Conservation (phyloP, 37 sponge, comb jelly and placozoan species). For the Halichondria panicea region DNA sequence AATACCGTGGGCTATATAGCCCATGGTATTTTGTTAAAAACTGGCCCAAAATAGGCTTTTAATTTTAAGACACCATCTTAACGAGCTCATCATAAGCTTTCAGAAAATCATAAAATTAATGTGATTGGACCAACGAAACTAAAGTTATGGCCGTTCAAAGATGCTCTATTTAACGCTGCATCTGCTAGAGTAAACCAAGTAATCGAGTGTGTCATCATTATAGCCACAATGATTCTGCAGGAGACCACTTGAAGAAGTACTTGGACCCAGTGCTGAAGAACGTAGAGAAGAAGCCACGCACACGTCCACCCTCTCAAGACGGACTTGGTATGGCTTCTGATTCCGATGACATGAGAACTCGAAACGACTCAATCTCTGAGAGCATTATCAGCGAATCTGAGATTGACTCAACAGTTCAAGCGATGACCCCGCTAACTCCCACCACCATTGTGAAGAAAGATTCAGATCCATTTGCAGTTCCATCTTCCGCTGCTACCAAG, state of each 20-base stretch:
- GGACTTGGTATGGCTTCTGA: slow-evolving; percentile 10
- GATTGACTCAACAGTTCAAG: neutral
- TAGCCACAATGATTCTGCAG: slow-evolving; percentile 4
- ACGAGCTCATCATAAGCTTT: no score
- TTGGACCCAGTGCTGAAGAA: slow-evolving; percentile 57
- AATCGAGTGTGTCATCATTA: neutral
- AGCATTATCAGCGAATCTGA: slow-evolving; percentile 43
- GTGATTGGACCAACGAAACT: no score
- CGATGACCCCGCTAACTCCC: slow-evolving; percentile 12
- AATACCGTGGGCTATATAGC: no score
- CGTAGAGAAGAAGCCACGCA: slow-evolving; percentile 20
- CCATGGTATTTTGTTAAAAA: no score
- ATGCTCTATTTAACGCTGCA: no score
- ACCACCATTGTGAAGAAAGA: slow-evolving; percentile 1
- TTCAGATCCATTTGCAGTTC: neutral
- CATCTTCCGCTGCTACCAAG: neutral
- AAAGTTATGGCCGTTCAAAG: no score
- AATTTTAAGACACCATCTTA: no score
- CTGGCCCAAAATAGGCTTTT: no score
- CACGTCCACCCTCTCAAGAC: neutral
- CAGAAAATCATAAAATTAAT: no score
- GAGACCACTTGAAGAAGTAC: slow-evolving; percentile 48
- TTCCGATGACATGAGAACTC: neutral
- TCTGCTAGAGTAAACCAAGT: no score
- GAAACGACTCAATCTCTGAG: slow-evolving; percentile 36